phyloP scores from a whole-genome alignment of 1,140 invertebrate genomes.

The Pollicipes pollicipes region DNA sequence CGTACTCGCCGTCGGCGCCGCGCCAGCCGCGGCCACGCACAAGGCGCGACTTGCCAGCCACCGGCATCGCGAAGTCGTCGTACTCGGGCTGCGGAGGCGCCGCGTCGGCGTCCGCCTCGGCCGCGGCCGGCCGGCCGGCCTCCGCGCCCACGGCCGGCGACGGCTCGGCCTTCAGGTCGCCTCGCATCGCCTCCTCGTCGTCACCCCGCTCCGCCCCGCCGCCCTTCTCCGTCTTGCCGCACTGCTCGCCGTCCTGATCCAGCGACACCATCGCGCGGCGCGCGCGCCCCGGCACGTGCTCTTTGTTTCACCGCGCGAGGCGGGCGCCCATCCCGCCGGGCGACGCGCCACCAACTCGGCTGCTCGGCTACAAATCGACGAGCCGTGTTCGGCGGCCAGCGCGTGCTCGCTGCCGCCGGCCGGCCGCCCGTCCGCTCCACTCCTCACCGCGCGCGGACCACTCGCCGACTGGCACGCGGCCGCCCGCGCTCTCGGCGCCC shows the following conservation, averaged over 20 bases:
- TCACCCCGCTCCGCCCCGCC: background rate
- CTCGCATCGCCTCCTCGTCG: background rate
- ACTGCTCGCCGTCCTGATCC: background rate
- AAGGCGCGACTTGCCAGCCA: background rate
- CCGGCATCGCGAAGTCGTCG: background rate
- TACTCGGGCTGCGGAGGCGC: background rate
- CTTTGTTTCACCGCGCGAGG: background rate
- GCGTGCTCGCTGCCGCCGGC: background rate
- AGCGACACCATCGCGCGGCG: background rate
- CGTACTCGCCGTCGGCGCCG: background rate
- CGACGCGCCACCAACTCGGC: background rate
- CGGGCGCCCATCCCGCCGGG: background rate
- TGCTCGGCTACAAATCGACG: background rate
- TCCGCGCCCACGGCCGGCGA: too few relatives aligned
- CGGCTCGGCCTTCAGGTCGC: too few relatives aligned
- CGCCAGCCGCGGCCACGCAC: constrained; percentile 2
- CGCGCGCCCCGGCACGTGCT: background rate
- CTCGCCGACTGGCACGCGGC: background rate
- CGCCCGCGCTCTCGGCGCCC: too few relatives aligned
- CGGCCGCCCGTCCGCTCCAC: too few relatives aligned
- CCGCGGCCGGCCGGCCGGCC: too few relatives aligned
- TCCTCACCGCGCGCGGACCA: background rate
- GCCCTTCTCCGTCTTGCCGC: background rate
- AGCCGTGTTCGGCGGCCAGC: background rate
- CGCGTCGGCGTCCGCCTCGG: background rate